Evolutionary conservation across 2,797 vertebrate species (phyloP), one percentile per base, ranked within the genome.

Genomic region (Stomatorhinus walkeri): DNA sequence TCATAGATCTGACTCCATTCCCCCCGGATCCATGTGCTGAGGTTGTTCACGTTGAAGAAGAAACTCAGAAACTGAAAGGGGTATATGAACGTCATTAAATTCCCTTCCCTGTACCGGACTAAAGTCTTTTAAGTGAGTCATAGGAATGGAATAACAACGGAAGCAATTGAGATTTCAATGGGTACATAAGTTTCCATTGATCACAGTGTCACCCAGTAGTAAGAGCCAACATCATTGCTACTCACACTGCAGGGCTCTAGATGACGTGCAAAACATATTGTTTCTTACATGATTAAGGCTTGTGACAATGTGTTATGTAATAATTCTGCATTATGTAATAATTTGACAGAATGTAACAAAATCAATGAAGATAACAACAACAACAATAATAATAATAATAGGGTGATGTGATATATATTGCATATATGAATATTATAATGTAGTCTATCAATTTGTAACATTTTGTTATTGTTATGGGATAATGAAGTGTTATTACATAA

Each of bases 1-100:
- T 98, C 96, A 0, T 98, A 98, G 89, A 98, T 89, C 2, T 91
- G 93, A 94, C 95, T 97, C 98, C 98, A 99, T 92, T 98, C 96
- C 0, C 95, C 95, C 92, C 95, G 96, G 92, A 99, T 96, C 96
- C 96, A 97, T 0, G 96, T 97, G 90, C 92, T 95, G 90, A 99
- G 95, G 92, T 98, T 93, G 87, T 93, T 88, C 61, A 90, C 90
- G 92, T 95, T 95, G 93, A 99, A 97, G 94, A 98, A 96, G 94
- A 99, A 99, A 76, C 93, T 93, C 88, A 99, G 95, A 93, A 99
- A 98, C 98, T 99, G 91, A 89, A 4, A 87, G 89, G 93, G 91
- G 19, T 72, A 90, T 90, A 90, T 49, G 19, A 87, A 43, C 14
- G 0, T 79, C 4, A 2, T 79, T 9, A 16, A n/a, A 79, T 43